Percentiles rank a stretch among this genome's conserved stretches.
These are phyloP conservation scores for Laspeyria flexula DNA, from an alignment of 2,888 invertebrate genomes.

Conservation along the genomic window DNA sequence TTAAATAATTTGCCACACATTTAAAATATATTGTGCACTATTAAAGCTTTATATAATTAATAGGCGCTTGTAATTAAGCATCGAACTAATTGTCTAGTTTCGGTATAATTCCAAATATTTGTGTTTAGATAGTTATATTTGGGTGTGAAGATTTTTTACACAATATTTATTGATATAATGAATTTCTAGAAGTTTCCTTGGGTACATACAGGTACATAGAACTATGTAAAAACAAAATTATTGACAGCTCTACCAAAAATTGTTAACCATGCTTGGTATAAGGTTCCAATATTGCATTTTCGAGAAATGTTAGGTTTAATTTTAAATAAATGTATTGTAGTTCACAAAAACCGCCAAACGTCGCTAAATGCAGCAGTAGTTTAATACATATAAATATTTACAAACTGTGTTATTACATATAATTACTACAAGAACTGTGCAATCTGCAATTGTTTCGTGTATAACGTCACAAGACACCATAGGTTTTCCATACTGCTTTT, in stretches of 20 bases:
- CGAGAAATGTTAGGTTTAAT: constrained; percentile 36
- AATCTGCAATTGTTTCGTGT: too few relatives aligned
- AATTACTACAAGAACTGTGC: background rate
- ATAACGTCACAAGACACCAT: too few relatives aligned
- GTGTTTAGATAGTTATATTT: background rate
- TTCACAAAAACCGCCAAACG: constrained; percentile 41
- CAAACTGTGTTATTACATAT: too few relatives aligned
- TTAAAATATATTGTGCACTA: constrained; percentile 19
- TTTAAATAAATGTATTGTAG: constrained; percentile 34
- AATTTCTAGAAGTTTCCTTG: constrained; percentile 14
- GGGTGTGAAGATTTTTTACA: background rate
- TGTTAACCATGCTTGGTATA: constrained; percentile 43
- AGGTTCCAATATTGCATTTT: constrained; percentile 47
- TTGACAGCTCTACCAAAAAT: constrained; percentile 58
- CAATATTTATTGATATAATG: constrained; percentile 14
- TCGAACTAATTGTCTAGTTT: background rate
- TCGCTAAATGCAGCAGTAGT: constrained; percentile 22
- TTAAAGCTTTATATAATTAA: constrained; percentile 7
- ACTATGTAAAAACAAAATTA: constrained; percentile 40
- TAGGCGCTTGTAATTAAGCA: background rate
- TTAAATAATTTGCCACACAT: constrained; percentile 2
- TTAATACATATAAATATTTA: constrained; percentile 14
- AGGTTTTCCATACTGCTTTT: too few relatives aligned
- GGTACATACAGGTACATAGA: constrained; percentile 31
- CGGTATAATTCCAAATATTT: background rate